Evolutionary conservation across 92 coral and sea anemone species (phyloP).

Genomic region (Porites lobata): DNA sequence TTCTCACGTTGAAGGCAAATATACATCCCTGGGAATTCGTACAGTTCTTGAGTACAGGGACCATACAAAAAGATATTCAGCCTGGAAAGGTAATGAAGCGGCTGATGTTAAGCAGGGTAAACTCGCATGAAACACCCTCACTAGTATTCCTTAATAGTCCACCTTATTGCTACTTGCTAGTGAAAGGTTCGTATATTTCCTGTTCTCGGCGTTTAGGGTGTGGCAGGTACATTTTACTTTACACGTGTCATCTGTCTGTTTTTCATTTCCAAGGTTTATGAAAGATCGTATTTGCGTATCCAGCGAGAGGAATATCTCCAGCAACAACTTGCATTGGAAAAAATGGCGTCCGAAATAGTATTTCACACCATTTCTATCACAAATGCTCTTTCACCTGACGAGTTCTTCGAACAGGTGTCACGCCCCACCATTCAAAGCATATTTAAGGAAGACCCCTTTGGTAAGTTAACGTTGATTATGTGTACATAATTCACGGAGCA

Average conservation of each 20-base stretch:
- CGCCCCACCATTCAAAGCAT: slow-evolving; percentile 69
- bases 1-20: slow-evolving; percentile 58
- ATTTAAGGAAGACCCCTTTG: slow-evolving; percentile 69
- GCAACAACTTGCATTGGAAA: slow-evolving; percentile 69
- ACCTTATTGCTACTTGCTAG: too few species aligned
- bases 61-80: slow-evolving; percentile 57
- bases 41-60: slow-evolving; percentile 73
- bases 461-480: background rate
- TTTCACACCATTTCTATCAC: slow-evolving; percentile 72
- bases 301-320: slow-evolving; percentile 72
- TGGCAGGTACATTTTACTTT: background rate
- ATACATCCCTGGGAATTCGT: slow-evolving; percentile 77
- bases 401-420: slow-evolving; percentile 64
- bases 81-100: slow-evolving; percentile 59
- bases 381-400: slow-evolving; percentile 74
- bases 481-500: background rate
- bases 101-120: background rate
- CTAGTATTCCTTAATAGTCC: too few species aligned
- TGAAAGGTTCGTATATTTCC: too few species aligned
- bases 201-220: too few species aligned
- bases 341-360: slow-evolving; percentile 61
- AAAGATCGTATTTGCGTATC: slow-evolving; percentile 68
- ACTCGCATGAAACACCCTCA: too few species aligned
- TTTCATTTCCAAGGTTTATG: slow-evolving; percentile 53
- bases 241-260: too few species aligned